Evolutionary conservation across 2,113 vertebrate species (phyloP), one percentile per base, ranked within the genome.

Genomic region (Chauna torquata): DNA sequence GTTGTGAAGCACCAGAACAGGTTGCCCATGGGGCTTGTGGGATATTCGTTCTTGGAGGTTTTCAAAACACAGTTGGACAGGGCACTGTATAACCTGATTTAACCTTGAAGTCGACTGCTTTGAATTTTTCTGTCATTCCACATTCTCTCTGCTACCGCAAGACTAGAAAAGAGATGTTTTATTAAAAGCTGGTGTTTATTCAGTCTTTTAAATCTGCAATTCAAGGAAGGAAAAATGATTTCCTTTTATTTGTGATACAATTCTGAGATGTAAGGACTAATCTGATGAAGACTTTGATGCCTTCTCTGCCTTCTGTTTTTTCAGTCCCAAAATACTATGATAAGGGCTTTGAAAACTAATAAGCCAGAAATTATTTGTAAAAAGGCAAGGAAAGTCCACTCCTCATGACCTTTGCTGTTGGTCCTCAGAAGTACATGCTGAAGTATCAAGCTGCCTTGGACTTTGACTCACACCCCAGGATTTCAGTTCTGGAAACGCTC

Each of bases 221-320:
- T 76, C 45, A 66, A 54, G 62, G 82, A 92, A 92, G 58, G 3
- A 90, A 30, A 68, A 76, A 72, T 61, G 0, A 23, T 68, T 93
- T 88, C 32, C 93, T 82, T 87, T 90, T 76, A 88, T 92, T 94
- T 95, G 57, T 88, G 71, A 86, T 64, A 86, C 65, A 90, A 65
- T 86, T 93, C 30, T 49, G 82, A 90, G 58, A 30, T 82, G 69
- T 93, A 49, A 76, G 58, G 45, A 30, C 55, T 78, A 58, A 84
- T 58, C 84, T 86, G 72, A 55, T 47, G 50, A 58, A 49, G 50
- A 52, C 54, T 91, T 78, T 42, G 42, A 84, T 90, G 54, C 36
- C 36, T 85, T 72, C 49, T 69, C 44, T 68, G 57, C 30, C n/a
- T 96, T 82, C n/a, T 18, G 7, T 69, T 78, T 65, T 79, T 86